Evolutionary conservation across 2,888 invertebrate species (phyloP).

Genomic region (Drosophila ustulata): DNA sequence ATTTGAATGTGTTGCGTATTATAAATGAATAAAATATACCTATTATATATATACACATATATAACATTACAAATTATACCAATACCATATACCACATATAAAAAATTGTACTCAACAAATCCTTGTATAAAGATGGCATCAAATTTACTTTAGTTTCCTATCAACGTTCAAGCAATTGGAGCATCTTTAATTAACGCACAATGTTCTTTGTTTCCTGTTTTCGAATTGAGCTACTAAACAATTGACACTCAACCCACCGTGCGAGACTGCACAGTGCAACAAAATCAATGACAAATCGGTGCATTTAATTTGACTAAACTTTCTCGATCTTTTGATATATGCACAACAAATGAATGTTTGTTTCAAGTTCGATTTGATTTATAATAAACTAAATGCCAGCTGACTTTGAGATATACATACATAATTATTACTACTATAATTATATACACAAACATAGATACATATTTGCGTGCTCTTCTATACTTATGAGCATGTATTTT

Average conservation of each 20-base stretch:
- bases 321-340: conserved; percentile 46
- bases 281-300: conserved; percentile 63
- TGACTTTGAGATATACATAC: conserved; percentile 35
- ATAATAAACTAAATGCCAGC: conserved; percentile 36
- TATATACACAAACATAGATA: conserved; percentile 13
- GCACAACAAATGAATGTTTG: conserved; percentile 47
- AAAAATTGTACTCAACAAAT: conserved; percentile 9
- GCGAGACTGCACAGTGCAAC: conserved; percentile 66
- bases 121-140: conserved; percentile 15
- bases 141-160: conserved; percentile 11
- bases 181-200: conserved; percentile 42
- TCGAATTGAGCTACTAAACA: conserved; percentile 25
- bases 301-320: conserved; percentile 66
- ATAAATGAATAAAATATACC: conserved; percentile 51
- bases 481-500: conserved; percentile 33
- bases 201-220: conserved; percentile 4
- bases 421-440: conserved; percentile 10
- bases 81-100: conserved; percentile 40
- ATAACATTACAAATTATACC: conserved; percentile 19
- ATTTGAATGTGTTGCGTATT: conserved; percentile 77
- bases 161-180: neutral
- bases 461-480: conserved; percentile 8
- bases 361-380: conserved; percentile 27
- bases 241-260: conserved; percentile 69
- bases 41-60: conserved; percentile 52